These are phyloP conservation scores for Megalops cyprinoides DNA, from an alignment of 2,797 vertebrate species.

Conservation along the genomic window DNA sequence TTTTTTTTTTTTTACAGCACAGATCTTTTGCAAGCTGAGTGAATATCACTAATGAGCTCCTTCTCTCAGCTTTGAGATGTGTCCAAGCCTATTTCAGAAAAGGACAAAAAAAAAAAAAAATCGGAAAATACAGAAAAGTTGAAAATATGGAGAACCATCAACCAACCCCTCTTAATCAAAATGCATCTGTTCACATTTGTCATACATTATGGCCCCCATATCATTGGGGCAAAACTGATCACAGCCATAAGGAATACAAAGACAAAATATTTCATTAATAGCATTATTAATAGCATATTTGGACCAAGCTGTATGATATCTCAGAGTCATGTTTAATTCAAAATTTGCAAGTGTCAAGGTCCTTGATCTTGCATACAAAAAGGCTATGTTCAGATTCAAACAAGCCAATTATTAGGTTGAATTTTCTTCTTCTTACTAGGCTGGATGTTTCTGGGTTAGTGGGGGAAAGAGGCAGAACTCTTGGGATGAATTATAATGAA, in stretches of 20 bases:
- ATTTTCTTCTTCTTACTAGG: conserved; percentile 5
- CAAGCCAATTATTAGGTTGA: conserved; percentile 5
- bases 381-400: neutral
- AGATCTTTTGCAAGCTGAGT: conserved; percentile 16
- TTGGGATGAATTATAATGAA: conserved; percentile 10
- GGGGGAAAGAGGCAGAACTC: neutral
- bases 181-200: too few relatives aligned
- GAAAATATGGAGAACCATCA: conserved; percentile 16
- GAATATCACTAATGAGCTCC: conserved; percentile 22
- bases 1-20: neutral
- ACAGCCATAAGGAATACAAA: neutral
- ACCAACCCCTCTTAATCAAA: too few relatives aligned
- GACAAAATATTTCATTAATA: neutral
- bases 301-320: conserved; percentile 9
- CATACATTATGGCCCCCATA: too few relatives aligned
- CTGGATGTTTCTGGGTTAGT: conserved; percentile 7
- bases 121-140: conserved; percentile 13
- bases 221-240: too few relatives aligned
- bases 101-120: neutral
- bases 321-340: conserved; percentile 15
- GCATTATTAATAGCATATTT: conserved; percentile 20
- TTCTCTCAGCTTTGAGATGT: conserved; percentile 7
- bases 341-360: conserved; percentile 16
- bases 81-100: conserved; percentile 9
- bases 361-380: neutral